A percentile compares a stretch with the other conserved stretches of the same genome.
phyloP scores from a whole-genome alignment of 2,888 invertebrate genomes.

The Watsonalla binaria region DNA sequence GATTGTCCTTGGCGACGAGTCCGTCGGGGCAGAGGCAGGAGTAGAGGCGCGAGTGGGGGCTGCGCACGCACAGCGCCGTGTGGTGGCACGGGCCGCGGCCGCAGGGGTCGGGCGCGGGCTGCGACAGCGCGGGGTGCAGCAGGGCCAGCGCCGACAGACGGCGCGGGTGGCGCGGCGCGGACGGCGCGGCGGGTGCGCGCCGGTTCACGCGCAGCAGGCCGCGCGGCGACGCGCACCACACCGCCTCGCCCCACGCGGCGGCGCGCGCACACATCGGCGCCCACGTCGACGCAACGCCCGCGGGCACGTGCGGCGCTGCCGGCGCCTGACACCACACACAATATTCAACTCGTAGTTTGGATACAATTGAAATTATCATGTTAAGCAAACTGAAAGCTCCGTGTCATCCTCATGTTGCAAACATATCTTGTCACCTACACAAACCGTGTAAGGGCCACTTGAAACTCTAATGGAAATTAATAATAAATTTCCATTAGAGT shows the following conservation, averaged over 20 bases:
- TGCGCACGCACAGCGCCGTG: conserved; percentile 80
- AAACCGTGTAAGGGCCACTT: too few species aligned
- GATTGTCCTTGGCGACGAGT: conserved; percentile 39
- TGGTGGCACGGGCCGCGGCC: conserved; percentile 71
- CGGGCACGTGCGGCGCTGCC: conserved; percentile 6
- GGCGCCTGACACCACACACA: conserved; percentile 4
- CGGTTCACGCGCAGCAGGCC: conserved; percentile 48
- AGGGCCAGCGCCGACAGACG: conserved; percentile 37
- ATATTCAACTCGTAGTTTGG: conserved; percentile 3
- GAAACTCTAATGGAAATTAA: too few species aligned
- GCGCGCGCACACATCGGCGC: conserved; percentile 40
- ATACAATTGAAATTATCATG: too few species aligned
- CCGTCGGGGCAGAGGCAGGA: conserved; percentile 80
- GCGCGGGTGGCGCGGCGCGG: conserved; percentile 19
- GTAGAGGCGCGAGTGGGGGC: conserved; percentile 54
- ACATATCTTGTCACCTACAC: too few species aligned
- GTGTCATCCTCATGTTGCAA: too few species aligned
- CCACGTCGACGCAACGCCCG: conserved; percentile 10
- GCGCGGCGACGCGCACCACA: conserved; percentile 55
- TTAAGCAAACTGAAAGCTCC: too few species aligned
- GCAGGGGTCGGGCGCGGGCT: conserved; percentile 75
- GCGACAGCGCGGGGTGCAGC: conserved; percentile 36
- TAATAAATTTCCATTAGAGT: too few species aligned
- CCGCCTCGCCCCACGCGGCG: conserved; percentile 56
- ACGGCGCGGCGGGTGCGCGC: conserved; percentile 19